Base-by-base conservation (phyloP, 2,797 vertebrate genomes). In the Sardinella longiceps region DNA sequence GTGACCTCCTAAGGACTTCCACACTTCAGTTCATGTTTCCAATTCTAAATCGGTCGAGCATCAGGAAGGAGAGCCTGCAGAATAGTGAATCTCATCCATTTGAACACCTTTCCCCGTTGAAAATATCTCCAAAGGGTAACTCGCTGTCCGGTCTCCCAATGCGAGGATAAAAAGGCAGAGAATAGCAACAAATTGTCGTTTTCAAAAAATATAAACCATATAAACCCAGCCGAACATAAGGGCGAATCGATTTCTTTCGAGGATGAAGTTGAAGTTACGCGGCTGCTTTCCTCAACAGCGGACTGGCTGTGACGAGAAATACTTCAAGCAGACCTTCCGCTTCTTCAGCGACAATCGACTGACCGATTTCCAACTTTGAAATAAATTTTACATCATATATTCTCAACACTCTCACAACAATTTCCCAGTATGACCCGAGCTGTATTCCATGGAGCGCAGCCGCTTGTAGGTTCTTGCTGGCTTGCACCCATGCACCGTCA, bases 401-500 rank as follows among this genome's bases (percentile, higher is more conserved):
- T 66, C 70, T 43, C 20, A 23, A 77, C 30, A 70, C 63, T 63
- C 3, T 70, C 63, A 58, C 53, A 14, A 50, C 63, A 81, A 86
- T 77, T 83, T 86, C 80, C 70, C 70, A 43, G 33, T 39, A 7
- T 39, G 33, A 77, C 70, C 66, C 37, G 33, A 39, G 70, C 70
- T 77, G 20, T 77, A 77, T 43, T 77, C 70, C 70, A 77, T 77
- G 70, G 43, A 77, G 70, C 70, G 43, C 70, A 43, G 37, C 70
- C 66, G 66, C 66, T 74, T n/a, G 70, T 37, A 39, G 33, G 70
- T 39, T 77, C 70, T 77, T 77, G 37, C 70, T 43, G 70, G 33
- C 70, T 77, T 84, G 85, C 87, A 82, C 60, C 82, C 85, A 70
- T 80, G 87, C 88, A 89, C 86, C 81, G 88, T 85, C 81, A 89